Evolutionary conservation across 2,888 invertebrate species (phyloP).

Genomic region (Oegoconia quadripuncta): DNA sequence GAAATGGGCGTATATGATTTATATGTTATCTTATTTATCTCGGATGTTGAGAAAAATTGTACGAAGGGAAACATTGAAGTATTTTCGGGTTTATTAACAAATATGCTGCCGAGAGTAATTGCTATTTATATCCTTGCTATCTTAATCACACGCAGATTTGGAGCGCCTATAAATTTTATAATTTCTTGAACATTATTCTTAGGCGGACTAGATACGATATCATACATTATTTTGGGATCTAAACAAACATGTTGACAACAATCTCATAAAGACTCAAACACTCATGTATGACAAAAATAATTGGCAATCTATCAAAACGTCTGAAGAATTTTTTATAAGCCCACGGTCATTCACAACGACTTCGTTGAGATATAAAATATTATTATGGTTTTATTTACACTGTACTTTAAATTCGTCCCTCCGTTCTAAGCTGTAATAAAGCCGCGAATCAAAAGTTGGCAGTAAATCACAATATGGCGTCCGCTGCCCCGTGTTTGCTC

Average conservation of each 20-base stretch:
- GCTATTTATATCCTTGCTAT: constrained; percentile 31
- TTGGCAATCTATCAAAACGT: constrained; percentile 1
- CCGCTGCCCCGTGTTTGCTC: constrained; percentile 75
- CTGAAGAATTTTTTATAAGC: background rate
- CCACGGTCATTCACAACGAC: background rate
- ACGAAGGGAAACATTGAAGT: constrained; percentile 48
- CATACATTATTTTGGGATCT: background rate
- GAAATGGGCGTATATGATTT: constrained; percentile 74
- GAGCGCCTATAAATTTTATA: background rate
- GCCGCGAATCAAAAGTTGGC: constrained; percentile 74
- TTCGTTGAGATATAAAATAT: background rate
- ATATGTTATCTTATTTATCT: constrained; percentile 73
- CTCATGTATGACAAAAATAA: constrained; percentile 1
- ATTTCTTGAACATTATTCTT: too few species aligned
- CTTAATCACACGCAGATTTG: background rate
- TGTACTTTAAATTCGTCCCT: constrained; percentile 43
- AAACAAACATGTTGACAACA: background rate
- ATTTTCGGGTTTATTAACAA: constrained; percentile 63
- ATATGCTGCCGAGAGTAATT: constrained; percentile 47
- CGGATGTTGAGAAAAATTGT: constrained; percentile 60
- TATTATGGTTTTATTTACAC: constrained; percentile 19
- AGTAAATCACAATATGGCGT: constrained; percentile 75
- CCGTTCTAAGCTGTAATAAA: constrained; percentile 59
- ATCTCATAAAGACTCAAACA: background rate
- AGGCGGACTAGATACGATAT: background rate